Evolutionary conservation across 2,797 vertebrate genomes (phyloP).

Genomic region (Lacerta viridis): DNA sequence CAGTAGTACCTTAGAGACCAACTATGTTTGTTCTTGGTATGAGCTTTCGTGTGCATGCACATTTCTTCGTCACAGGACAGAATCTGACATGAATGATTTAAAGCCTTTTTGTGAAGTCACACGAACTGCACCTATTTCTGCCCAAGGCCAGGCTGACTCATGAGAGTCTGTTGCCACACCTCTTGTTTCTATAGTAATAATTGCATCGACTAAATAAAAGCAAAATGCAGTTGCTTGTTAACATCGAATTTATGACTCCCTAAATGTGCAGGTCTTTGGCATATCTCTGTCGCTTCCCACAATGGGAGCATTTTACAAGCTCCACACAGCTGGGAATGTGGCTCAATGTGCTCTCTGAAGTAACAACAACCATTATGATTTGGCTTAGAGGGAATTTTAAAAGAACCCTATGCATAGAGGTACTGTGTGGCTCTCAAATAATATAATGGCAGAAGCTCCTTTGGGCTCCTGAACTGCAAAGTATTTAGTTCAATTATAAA

Average conservation of each 20-base stretch:
- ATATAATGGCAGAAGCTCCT: background rate
- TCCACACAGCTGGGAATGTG: background rate
- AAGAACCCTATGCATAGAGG: background rate
- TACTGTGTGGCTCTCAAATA: background rate
- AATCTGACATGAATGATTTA: slow-evolving; percentile 46
- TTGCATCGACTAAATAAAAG: slow-evolving; percentile 48
- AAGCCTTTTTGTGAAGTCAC: slow-evolving; percentile 64
- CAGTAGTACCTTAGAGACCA: too few relatives aligned
- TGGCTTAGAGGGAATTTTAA: slow-evolving; percentile 5
- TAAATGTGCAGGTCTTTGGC: background rate
- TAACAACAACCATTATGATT: background rate
- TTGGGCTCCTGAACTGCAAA: background rate
- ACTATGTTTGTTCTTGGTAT: too few relatives aligned
- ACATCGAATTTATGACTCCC: background rate
- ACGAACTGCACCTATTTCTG: slow-evolving; percentile 42
- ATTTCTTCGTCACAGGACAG: slow-evolving; percentile 1
- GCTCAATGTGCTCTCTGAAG: background rate
- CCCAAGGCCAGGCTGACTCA: slow-evolving; percentile 58
- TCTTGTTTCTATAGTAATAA: slow-evolving; percentile 57
- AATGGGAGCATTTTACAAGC: background rate
- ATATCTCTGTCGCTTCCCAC: background rate
- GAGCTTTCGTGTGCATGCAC: too few relatives aligned
- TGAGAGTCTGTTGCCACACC: slow-evolving; percentile 68
- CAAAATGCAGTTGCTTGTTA: slow-evolving; percentile 24
- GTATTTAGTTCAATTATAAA: slow-evolving; percentile 12